phyloP scores from a whole-genome alignment of 2,888 invertebrate species.

The Acronicta leporina region DNA sequence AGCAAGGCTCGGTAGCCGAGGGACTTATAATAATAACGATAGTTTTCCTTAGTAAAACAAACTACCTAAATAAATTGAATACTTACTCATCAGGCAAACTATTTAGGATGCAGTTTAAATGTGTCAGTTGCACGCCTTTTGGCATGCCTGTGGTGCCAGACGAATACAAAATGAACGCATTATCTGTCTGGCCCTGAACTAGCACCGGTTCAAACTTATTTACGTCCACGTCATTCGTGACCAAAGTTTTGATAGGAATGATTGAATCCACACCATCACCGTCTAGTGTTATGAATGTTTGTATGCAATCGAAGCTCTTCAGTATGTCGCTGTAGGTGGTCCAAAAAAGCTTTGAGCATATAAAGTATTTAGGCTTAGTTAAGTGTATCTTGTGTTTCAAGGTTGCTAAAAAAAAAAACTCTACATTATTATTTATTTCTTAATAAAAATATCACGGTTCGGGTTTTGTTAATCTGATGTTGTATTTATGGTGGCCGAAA shows the following conservation, averaged over 20 bases:
- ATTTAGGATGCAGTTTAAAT: slow-evolving; percentile 86
- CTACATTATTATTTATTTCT: slow-evolving; percentile 1
- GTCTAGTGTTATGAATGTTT: slow-evolving; percentile 68
- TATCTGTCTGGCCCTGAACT: slow-evolving; percentile 79
- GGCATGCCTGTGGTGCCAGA: slow-evolving; percentile 92
- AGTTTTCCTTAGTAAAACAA: too few species aligned
- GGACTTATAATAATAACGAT: too few species aligned
- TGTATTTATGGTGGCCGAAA: neutral
- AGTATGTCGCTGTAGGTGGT: slow-evolving; percentile 72
- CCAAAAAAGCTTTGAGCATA: slow-evolving; percentile 88
- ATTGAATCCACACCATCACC: slow-evolving; percentile 59
- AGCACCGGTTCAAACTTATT: slow-evolving; percentile 76
- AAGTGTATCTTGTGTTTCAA: slow-evolving; percentile 90
- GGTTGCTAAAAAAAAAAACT: slow-evolving; percentile 82
- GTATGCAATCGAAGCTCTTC: slow-evolving; percentile 65
- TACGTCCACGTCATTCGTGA: slow-evolving; percentile 62
- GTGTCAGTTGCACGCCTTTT: slow-evolving; percentile 91
- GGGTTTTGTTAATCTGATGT: neutral
- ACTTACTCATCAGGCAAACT: slow-evolving; percentile 74
- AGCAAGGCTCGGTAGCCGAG: too few species aligned
- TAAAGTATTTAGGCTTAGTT: slow-evolving; percentile 91
- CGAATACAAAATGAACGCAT: slow-evolving; percentile 89
- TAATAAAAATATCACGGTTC: neutral
- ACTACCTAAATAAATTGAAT: slow-evolving; percentile 3
- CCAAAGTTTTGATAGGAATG: slow-evolving; percentile 63